Evolutionary conservation across 2,113 vertebrate species (phyloP), one percentile per base, ranked within the genome.

Genomic region (Eptesicus fuscus): DNA sequence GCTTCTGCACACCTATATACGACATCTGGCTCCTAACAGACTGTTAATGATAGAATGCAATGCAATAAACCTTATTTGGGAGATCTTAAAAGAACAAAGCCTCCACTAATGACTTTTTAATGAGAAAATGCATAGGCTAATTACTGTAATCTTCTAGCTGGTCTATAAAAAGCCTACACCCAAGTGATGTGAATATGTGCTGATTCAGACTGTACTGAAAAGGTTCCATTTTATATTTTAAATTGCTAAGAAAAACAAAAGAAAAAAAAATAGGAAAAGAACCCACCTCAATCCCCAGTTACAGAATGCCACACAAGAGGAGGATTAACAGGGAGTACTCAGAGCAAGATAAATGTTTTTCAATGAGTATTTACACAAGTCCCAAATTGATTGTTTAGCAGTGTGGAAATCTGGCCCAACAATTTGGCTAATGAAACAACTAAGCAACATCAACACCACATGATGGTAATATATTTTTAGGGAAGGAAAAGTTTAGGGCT

Each of bases 31-130:
- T 96, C 63, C 76, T 53, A 85, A 90, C 89, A 97, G 97, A 91
- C 95, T 74, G 65, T 94, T 95, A 98, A 83, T 78, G 96, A 97
- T 53, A 95, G 9, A 96, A 95, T 80, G 82, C 63, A 97, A 69
- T 67, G 93, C 96, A 96, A 94, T 93, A 97, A 98, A 96, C 96
- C 61, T 90, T 82, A 96, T 91, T 95, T 93, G 93, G 91, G 97
- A 83, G 79, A 95, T 95, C 95, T 97, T 96, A 96, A 97, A 98
- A 97, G 95, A 98, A 97, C 96, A 97, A 98, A 98, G 94, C 71
- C 88, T 97, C 97, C 84, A 59, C 92, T 98, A 98, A 98, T 97
- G 98, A 93, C 95, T 97, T 96, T 98, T 98, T 98, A 98, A 98
- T 97, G 97, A 98, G 97, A 95, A 98, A 98, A 98, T 92, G 59